These are phyloP conservation scores for Arvicola amphibius DNA, from an alignment of 2,797 vertebrate species.

Conservation along the genomic window DNA sequence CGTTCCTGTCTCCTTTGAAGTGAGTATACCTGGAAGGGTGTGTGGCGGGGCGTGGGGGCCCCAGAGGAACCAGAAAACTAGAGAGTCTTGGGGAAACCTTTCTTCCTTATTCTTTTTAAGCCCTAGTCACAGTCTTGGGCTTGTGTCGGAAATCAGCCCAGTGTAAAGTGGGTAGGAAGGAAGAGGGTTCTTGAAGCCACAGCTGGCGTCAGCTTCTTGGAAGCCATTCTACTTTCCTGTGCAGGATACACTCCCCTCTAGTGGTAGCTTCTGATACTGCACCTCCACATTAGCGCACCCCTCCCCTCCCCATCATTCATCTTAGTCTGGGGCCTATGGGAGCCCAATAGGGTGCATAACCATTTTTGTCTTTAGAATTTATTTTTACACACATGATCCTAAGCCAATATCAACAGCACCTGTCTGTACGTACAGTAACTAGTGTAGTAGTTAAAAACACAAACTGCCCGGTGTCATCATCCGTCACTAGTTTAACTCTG, in stretches of 20 bases:
- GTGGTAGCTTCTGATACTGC: not conserved
- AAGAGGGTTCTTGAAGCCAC: not conserved
- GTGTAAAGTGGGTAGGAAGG: not conserved
- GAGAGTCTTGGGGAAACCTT: not conserved
- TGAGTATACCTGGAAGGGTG: constrained; percentile 74
- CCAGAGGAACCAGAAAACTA: not conserved
- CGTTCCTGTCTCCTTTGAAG: constrained; percentile 91
- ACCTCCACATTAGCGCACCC: rapidly evolving
- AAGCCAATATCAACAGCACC: no score
- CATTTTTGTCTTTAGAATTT: not conserved
- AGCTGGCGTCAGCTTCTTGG: not conserved
- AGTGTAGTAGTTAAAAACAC: not conserved
- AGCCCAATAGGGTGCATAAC: no score
- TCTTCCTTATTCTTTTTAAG: not conserved
- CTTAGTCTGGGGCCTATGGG: no score
- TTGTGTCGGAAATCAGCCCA: not conserved
- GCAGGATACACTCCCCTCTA: not conserved
- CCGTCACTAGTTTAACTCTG: not conserved
- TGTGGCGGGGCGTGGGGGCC: not conserved
- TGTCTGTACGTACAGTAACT: not conserved
- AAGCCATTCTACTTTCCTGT: not conserved
- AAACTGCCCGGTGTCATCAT: not conserved
- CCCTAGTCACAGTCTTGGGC: no score
- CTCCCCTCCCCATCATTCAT: no score
- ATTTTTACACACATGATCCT: not conserved